Evolutionary conservation across 1,140 invertebrate genomes (phyloP).

Genomic region (Papilio machaon): DNA sequence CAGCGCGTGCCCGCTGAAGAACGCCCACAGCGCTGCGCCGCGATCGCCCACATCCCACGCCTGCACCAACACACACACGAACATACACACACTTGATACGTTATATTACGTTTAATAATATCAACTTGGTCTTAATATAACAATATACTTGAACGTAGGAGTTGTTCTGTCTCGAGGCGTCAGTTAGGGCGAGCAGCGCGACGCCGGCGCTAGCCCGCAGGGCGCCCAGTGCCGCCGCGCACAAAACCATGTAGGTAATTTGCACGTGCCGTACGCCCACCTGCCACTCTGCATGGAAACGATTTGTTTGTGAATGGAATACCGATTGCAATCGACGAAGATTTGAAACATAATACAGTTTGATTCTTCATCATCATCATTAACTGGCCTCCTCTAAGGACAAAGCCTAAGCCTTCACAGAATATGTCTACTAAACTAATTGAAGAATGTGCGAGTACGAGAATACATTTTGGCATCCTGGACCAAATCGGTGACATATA

Average conservation of each 20-base stretch:
- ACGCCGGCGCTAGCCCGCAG: slow-evolving; percentile 58
- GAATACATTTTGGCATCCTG: too few species aligned
- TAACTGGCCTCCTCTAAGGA: too few species aligned
- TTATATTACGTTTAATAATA: too few species aligned
- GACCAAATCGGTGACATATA: too few species aligned
- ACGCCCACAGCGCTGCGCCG: slow-evolving; percentile 64
- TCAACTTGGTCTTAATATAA: neutral
- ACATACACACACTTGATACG: too few species aligned
- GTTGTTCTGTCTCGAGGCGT: slow-evolving; percentile 52
- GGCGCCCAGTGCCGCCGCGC: slow-evolving; percentile 53
- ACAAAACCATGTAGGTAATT: slow-evolving; percentile 63
- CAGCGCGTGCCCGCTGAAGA: slow-evolving; percentile 66
- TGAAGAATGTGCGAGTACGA: too few species aligned
- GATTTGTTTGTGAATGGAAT: neutral
- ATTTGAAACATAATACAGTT: too few species aligned
- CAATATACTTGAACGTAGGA: slow-evolving; percentile 61
- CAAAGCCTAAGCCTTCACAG: too few species aligned
- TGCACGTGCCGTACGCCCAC: slow-evolving; percentile 68
- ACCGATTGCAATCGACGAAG: neutral
- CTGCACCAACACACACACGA: slow-evolving; percentile 57
- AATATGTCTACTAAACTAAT: too few species aligned
- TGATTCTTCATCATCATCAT: too few species aligned
- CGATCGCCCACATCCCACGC: slow-evolving; percentile 63
- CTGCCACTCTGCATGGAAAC: slow-evolving; percentile 57
- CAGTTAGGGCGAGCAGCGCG: slow-evolving; percentile 56